Evolutionary conservation across 2,797 vertebrate genomes (phyloP).

Genomic region (Ctenosaura bakeri): DNA sequence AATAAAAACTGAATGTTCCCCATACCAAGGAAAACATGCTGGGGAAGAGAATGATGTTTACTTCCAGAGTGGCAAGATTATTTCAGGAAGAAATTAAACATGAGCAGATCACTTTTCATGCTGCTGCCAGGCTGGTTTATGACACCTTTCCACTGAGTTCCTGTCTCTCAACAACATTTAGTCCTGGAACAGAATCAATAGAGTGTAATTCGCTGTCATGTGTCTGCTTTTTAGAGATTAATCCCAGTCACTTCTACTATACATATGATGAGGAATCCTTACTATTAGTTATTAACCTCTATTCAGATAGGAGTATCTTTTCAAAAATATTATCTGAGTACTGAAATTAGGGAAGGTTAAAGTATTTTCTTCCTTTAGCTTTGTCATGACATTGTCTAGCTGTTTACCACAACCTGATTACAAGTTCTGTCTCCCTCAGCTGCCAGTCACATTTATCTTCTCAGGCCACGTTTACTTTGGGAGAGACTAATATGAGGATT

Average conservation of each 20-base stretch:
- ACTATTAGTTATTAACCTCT: background rate
- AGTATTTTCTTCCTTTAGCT: slow-evolving; percentile 23
- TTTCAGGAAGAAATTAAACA: slow-evolving; percentile 37
- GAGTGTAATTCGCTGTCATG: slow-evolving; percentile 3
- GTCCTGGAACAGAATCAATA: background rate
- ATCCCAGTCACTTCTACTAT: slow-evolving; percentile 6
- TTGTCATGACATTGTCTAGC: background rate
- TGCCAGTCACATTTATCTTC: background rate
- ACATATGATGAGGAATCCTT: slow-evolving; percentile 4
- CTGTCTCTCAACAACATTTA: slow-evolving; percentile 19
- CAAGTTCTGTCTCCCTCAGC: slow-evolving; percentile 4
- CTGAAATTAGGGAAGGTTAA: background rate
- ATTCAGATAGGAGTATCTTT: background rate
- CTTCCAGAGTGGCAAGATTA: slow-evolving; percentile 5
- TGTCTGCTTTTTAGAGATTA: background rate
- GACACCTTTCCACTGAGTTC: background rate
- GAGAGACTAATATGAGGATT: slow-evolving; percentile 1
- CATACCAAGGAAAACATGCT: slow-evolving; percentile 21
- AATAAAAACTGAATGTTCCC: slow-evolving; percentile 4
- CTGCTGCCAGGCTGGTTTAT: background rate
- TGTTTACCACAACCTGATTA: slow-evolving; percentile 26
- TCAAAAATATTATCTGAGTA: slow-evolving; percentile 4
- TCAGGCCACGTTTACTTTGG: background rate
- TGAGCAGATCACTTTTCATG: slow-evolving; percentile 9
- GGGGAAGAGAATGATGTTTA: slow-evolving; percentile 51